Base-by-base conservation (phyloP, 2,113 vertebrate species). In the Scomber scombrus region DNA sequence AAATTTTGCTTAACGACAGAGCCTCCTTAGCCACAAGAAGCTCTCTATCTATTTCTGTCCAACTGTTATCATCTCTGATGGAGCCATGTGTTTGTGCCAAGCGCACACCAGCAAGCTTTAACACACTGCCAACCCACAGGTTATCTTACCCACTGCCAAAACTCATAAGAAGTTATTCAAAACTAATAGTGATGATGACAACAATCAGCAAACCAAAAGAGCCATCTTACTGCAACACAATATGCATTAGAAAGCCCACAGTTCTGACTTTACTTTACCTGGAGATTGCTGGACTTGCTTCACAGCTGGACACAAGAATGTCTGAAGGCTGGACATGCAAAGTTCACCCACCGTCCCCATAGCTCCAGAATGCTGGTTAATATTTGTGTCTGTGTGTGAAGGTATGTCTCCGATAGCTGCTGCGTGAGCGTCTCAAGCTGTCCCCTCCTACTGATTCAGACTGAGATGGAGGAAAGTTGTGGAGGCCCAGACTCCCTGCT, bases 271-370 rank as follows among this genome's bases (percentile, higher is more conserved):
- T 11, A 62, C 23, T 58, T 84, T 94, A 97, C 96, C 96, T 96
- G 94, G 76, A 81, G 89, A 52, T 45, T 74, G 55, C 43, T 88
- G 87, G 31, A 56, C 15, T 19, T 84, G 19, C 47, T 85, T 89
- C 78, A 94, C 84, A 2, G 93, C 92, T 14, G 96, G 95, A 88
- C 93, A 95, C 80, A 97, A 89, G 86, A 97, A 96, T 1, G 95
- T 95, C 91, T 97, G 96, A 82, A 97, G 95, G 79, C 96, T 97
- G 88, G 96, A 96, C 74, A 95, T 93, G n/a, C 97, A 97, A 15
- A 97, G 96, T 87, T 97, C 95, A 46, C 91, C 94, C 83, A 97
- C 95, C 0, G 96, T 96, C 84, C 95, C 97, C 97, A 97, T 97
- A 19, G 68, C n/a, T 75, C 19, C 60, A 49, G 15, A 5, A 73